Evolutionary conservation across 2,888 invertebrate genomes (phyloP).

Genomic region (Ichneumoninae sp.): DNA sequence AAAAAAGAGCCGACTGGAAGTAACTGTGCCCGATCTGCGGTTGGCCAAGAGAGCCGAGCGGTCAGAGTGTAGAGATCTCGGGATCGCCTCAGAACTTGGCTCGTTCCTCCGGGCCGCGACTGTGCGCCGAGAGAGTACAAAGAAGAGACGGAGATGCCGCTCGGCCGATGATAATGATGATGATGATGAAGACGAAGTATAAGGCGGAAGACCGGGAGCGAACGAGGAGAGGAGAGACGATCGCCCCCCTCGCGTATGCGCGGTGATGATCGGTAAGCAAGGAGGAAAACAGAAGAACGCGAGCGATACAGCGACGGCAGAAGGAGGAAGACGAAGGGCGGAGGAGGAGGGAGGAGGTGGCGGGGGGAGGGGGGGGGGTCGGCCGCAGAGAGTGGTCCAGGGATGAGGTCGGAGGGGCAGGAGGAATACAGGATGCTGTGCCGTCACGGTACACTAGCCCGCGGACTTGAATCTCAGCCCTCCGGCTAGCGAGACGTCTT

Average conservation of each 20-base stretch:
- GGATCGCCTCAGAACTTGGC: not conserved
- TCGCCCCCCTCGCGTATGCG: conserved; percentile 59
- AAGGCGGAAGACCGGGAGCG: conserved; percentile 72
- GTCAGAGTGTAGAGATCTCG: not conserved
- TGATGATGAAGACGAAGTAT: conserved; percentile 67
- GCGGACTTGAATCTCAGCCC: conserved; percentile 71
- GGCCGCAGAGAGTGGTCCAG: conserved; percentile 67
- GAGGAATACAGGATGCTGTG: conserved; percentile 80
- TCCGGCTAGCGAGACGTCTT: conserved; percentile 65
- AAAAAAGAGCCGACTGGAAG: not conserved
- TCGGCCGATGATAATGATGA: conserved; percentile 62
- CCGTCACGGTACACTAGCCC: conserved; percentile 77
- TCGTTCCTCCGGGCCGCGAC: not conserved
- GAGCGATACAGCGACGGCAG: conserved; percentile 39
- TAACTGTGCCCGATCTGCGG: not conserved
- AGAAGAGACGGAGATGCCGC: conserved; percentile 40
- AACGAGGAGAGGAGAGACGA: conserved; percentile 39
- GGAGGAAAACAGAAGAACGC: conserved; percentile 61
- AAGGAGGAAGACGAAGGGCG: conserved; percentile 12
- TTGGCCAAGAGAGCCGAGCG: not conserved
- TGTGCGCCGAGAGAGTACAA: conserved; percentile 5
- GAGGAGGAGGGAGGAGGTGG: not conserved
- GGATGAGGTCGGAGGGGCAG: conserved; percentile 74
- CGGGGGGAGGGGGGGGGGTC: not conserved
- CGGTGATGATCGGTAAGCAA: conserved; percentile 57